Percentiles rank a stretch among this genome's conserved stretches.
Conservation (phyloP, 2,113 vertebrate genomes). For the Heliornis fulica region DNA sequence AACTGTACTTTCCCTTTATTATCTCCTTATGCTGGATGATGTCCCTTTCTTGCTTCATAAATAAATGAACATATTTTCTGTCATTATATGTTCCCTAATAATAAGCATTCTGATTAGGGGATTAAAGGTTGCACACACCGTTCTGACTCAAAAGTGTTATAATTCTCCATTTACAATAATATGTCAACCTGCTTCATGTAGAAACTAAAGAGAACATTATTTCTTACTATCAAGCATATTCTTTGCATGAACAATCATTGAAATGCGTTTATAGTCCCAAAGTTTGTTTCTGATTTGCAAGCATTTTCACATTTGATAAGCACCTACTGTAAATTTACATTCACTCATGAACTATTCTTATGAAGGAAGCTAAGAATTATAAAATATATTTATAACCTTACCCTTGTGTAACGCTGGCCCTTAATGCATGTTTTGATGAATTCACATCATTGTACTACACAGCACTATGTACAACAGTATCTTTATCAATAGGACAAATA, state of each 20-base stretch:
- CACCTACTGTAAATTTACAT: conserved; percentile 75
- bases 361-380: conserved; percentile 54
- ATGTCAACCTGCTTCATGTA: background rate
- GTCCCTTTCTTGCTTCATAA: background rate
- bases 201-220: conserved; percentile 36
- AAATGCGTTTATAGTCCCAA: conserved; percentile 62
- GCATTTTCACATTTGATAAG: conserved; percentile 76
- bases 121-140: background rate
- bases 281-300: conserved; percentile 74
- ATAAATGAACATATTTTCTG: background rate
- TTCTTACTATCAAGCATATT: conserved; percentile 36
- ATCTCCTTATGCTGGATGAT: background rate
- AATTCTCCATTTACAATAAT: background rate
- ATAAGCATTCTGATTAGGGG: background rate
- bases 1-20: background rate
- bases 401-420: conserved; percentile 34
- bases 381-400: conserved; percentile 67
- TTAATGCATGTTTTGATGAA: conserved; percentile 67
- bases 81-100: background rate
- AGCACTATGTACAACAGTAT: background rate
- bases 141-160: background rate
- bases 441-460: conserved; percentile 28
- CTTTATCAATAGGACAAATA: conserved; percentile 7
- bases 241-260: conserved; percentile 46
- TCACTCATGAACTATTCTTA: conserved; percentile 60